Conservation (phyloP, 2,888 invertebrate species). For the Eucriotettix oculatus region DNA sequence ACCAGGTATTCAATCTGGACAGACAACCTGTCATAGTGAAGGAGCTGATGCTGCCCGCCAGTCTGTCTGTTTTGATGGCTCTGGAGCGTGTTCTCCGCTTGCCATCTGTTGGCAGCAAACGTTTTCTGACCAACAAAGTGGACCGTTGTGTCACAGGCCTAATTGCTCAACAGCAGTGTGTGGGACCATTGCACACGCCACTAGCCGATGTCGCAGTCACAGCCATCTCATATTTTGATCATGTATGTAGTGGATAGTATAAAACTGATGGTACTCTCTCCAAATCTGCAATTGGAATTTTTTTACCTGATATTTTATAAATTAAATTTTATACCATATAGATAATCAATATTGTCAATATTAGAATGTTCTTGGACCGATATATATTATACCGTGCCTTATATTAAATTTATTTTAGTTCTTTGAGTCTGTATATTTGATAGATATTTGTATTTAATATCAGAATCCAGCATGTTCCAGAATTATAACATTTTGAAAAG, state of each 20-base stretch:
- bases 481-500: too few species aligned
- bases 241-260: conserved; percentile 25
- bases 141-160: conserved; percentile 89
- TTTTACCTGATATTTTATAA: too few species aligned
- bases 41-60: conserved; percentile 36
- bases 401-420: too few species aligned
- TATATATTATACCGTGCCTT: too few species aligned
- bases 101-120: conserved; percentile 85
- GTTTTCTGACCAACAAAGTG: conserved; percentile 90
- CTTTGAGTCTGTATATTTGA: too few species aligned
- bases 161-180: conserved; percentile 94
- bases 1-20: conserved; percentile 39
- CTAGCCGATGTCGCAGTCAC: conserved; percentile 86
- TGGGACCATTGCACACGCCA: conserved; percentile 92
- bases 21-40: conserved; percentile 31
- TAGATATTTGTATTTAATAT: too few species aligned
- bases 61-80: conserved; percentile 44
- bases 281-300: too few species aligned
- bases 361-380: too few species aligned
- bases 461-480: too few species aligned
- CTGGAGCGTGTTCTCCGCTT: conserved; percentile 67
- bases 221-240: conserved; percentile 69
- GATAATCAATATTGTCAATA: too few species aligned
- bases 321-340: too few species aligned
- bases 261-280: too few species aligned